Conservation (phyloP, 2,113 vertebrate species). For the Glaucidium brasilianum region DNA sequence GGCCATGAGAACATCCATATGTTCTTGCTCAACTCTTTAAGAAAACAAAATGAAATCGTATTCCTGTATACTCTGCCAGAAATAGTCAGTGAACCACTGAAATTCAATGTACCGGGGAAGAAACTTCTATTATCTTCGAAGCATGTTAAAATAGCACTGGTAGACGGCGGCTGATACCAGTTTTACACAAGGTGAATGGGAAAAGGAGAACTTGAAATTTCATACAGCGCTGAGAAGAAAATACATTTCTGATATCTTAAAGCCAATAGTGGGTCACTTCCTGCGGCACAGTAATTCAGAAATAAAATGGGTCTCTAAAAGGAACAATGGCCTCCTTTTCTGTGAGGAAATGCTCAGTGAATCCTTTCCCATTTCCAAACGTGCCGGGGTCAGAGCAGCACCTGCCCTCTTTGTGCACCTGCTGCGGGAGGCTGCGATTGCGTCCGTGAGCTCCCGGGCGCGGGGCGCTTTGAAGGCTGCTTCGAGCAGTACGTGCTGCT, state of each 20-base stretch:
- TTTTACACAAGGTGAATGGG: neutral
- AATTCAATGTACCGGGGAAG: neutral
- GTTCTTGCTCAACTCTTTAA: neutral
- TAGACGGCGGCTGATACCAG: neutral
- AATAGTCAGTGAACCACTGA: neutral
- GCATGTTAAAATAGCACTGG: neutral
- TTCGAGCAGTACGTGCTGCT: neutral
- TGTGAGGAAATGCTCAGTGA: neutral
- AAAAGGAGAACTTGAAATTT: neutral
- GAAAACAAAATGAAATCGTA: neutral
- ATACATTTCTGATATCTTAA: neutral
- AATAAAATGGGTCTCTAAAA: neutral
- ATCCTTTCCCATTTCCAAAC: neutral
- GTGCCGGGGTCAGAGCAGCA: neutral
- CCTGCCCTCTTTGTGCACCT: neutral
- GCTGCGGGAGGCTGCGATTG: fast-evolving
- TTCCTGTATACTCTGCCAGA: neutral
- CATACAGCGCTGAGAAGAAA: neutral
- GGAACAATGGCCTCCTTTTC: neutral
- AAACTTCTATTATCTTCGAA: neutral
- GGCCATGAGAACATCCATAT: neutral
- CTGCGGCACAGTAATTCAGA: neutral
- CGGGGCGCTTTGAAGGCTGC: neutral
- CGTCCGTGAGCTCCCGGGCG: neutral
- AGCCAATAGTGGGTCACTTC: neutral